These are phyloP conservation scores for Natator depressus DNA, from an alignment of 2,113 vertebrate species.

Conservation along the genomic window DNA sequence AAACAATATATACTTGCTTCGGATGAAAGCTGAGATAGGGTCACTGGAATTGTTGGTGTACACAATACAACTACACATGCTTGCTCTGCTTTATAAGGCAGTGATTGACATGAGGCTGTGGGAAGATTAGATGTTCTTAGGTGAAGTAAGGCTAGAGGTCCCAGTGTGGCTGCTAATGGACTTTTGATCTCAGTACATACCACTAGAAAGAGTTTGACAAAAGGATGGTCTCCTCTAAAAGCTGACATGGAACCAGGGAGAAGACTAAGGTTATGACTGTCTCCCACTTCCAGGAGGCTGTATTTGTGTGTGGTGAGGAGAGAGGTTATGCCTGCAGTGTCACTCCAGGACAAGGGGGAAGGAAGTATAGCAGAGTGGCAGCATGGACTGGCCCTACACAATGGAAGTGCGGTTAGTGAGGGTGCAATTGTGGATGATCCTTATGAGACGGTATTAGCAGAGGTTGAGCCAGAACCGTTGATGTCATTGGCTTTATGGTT, in stretches of 20 bases:
- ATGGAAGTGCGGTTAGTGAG: background rate
- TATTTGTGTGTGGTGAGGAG: background rate
- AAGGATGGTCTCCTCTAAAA: background rate
- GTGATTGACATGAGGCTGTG: background rate
- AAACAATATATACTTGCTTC: constrained; percentile 42
- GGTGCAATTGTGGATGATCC: background rate
- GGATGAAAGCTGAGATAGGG: constrained; percentile 21
- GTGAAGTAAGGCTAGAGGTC: constrained; percentile 19
- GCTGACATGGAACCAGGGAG: background rate
- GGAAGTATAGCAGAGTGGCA: background rate
- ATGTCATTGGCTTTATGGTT: background rate
- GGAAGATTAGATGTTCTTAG: constrained; percentile 17
- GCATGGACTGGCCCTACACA: background rate
- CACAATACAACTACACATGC: background rate
- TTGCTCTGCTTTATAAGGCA: background rate
- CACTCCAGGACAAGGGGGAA: background rate
- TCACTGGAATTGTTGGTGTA: background rate
- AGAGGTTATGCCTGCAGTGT: background rate
- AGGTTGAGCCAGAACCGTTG: background rate
- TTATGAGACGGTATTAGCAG: fast-evolving
- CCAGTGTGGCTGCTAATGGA: background rate
- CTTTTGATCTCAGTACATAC: background rate
- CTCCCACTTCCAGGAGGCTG: background rate
- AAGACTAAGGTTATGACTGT: background rate
- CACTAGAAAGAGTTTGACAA: background rate